Conservation (phyloP, 2,888 invertebrate species). For the Parnassius glacialis region DNA sequence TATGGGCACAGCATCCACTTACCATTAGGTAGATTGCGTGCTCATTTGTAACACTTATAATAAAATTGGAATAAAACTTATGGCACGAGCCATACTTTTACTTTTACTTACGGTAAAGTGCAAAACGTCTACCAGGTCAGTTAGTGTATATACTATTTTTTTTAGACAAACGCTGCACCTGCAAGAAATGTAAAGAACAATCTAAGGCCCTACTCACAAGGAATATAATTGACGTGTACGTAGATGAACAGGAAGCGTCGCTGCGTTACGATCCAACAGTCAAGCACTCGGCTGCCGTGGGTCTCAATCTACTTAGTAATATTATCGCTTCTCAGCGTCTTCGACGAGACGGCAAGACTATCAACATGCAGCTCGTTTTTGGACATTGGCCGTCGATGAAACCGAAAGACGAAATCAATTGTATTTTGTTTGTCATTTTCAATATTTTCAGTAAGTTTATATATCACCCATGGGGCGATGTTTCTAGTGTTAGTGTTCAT, state of each 20-base stretch:
- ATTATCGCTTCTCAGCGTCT: conserved; percentile 20
- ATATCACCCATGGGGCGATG: too few species aligned
- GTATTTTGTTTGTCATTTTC: conserved; percentile 31
- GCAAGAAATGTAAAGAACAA: conserved; percentile 10
- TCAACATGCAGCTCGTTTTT: conserved; percentile 9
- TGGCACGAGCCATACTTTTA: too few species aligned
- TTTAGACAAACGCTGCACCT: conserved; percentile 13
- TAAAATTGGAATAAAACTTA: too few species aligned
- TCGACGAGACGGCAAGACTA: background rate
- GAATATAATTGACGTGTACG: conserved; percentile 23
- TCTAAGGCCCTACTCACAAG: conserved; percentile 4
- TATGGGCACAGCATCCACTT: too few species aligned
- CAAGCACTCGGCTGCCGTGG: conserved; percentile 17
- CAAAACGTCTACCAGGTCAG: too few species aligned
- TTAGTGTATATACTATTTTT: background rate
- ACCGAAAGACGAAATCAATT: conserved; percentile 29
- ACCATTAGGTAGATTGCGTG: too few species aligned
- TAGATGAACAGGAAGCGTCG: conserved; percentile 14
- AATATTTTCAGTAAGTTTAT: conserved; percentile 32
- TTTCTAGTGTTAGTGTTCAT: too few species aligned
- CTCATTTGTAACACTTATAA: too few species aligned
- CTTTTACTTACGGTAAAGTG: too few species aligned
- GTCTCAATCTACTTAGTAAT: conserved; percentile 21
- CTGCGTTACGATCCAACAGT: conserved; percentile 12
- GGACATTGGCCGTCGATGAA: conserved; percentile 4